Evolutionary conservation across 2,797 vertebrate species (phyloP).

Genomic region (Anguilla marmorata): DNA sequence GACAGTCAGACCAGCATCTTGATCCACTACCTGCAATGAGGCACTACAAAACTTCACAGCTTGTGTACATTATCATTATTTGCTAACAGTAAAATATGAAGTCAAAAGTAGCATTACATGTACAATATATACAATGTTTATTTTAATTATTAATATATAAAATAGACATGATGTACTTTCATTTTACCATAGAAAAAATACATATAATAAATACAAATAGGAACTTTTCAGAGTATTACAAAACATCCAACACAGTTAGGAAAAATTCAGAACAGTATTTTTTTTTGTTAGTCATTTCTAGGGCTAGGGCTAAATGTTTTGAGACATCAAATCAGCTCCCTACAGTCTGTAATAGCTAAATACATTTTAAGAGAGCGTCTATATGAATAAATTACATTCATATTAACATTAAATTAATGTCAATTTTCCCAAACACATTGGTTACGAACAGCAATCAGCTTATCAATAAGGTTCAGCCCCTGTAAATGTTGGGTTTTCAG

Average conservation of each 20-base stretch:
- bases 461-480: slow-evolving; percentile 28
- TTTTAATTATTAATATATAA: slow-evolving; percentile 82
- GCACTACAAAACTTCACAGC: background rate
- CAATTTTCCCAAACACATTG: slow-evolving; percentile 54
- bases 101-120: slow-evolving; percentile 59
- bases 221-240: slow-evolving; percentile 75
- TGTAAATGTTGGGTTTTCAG: slow-evolving; percentile 35
- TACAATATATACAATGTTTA: slow-evolving; percentile 88
- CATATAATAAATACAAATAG: slow-evolving; percentile 83
- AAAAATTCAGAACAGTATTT: slow-evolving; percentile 66
- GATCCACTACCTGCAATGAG: background rate
- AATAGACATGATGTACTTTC: slow-evolving; percentile 81
- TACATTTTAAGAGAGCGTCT: slow-evolving; percentile 56
- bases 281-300: slow-evolving; percentile 48
- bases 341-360: slow-evolving; percentile 72
- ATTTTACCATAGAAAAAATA: slow-evolving; percentile 85
- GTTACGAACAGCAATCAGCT: slow-evolving; percentile 56
- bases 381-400: slow-evolving; percentile 60
- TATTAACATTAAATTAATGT: slow-evolving; percentile 58
- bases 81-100: background rate
- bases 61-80: background rate
- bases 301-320: slow-evolving; percentile 67
- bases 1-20: background rate
- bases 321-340: slow-evolving; percentile 49
- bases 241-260: slow-evolving; percentile 80